Evolutionary conservation across 2,113 vertebrate species (phyloP), one percentile per base, ranked within the genome.

Genomic region (Cavia porcellus): DNA sequence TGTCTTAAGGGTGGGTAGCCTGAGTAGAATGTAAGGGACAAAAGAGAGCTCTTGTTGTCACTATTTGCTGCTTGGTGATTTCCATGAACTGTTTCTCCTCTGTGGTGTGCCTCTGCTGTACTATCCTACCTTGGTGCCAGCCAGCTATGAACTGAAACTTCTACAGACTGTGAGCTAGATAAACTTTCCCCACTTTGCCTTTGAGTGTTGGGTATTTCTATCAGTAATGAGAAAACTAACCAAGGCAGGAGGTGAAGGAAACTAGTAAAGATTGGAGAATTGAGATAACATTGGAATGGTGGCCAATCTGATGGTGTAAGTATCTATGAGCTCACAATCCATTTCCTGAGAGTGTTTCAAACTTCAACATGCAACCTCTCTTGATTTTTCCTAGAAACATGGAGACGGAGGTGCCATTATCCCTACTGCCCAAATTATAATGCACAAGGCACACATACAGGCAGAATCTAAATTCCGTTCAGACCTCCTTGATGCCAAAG

Each of bases 251-350:
- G 25, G 52, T 45, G 3, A 85, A 90, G 24, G 47, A 89, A 90
- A 87, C 55, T 68, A 83, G 20, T 19, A 55, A 94, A 91, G 61
- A 84, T 8, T 59, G 15, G 14, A 38, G 22, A 89, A 82, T 14
- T 61, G 86, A 94, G 72, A 68, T 38, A 90, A 47, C 52, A 86
- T 85, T 81, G 19, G 30, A 86, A 93, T 79, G 88, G 32, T 17
- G 86, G 85, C 32, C 55, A 91, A 24, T 22, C 47, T 81, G 50
- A 50, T n/a, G 50, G 13, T 3, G 0, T 93, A 83, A 25, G 87
- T 95, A 32, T 17, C 79, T 79, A 47, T 19, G 74, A 82, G 32
- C 38, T 94, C 38, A 89, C 1, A 66, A 45, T 79, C 32, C 32
- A 64, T 5, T 82, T 86, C 20, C 61, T 74, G 70, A 80, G 15